These are phyloP conservation scores for Oncorhynchus kisutch DNA, from an alignment of 2,113 vertebrate genomes.

Conservation along the genomic window DNA sequence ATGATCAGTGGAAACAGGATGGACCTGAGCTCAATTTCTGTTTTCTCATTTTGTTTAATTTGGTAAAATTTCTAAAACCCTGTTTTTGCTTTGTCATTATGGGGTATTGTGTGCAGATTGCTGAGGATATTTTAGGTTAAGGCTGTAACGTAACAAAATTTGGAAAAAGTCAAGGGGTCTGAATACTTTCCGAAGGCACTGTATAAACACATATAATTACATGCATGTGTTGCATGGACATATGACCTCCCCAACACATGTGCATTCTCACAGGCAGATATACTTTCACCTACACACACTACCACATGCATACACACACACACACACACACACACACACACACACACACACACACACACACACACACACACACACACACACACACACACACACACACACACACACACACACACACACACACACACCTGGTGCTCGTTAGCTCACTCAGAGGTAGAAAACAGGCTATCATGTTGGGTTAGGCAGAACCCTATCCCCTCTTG, in stretches of 20 bases:
- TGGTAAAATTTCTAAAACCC: too few relatives aligned
- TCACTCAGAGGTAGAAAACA: conserved; percentile 64
- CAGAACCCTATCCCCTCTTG: conserved; percentile 65
- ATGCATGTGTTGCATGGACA: too few relatives aligned
- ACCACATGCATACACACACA: background rate
- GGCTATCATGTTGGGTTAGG: conserved; percentile 39
- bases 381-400: conserved; percentile 5
- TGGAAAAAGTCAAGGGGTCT: too few relatives aligned
- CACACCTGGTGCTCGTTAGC: conserved; percentile 70
- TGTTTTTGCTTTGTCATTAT: too few relatives aligned
- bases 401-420: conserved; percentile 8
- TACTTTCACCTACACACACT: conserved; percentile 16
- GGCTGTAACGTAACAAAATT: too few relatives aligned
- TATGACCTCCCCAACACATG: background rate
- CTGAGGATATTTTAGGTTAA: too few relatives aligned
- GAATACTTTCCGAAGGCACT: too few relatives aligned
- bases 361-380: conserved; percentile 35
- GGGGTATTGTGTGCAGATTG: too few relatives aligned
- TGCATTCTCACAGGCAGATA: conserved; percentile 51
- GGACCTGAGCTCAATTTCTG: too few relatives aligned
- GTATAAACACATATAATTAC: too few relatives aligned
- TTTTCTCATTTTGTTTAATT: too few relatives aligned
- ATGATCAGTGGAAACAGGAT: too few relatives aligned
- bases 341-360: conserved; percentile 4
- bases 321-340: conserved; percentile 44